phyloP scores from a whole-genome alignment of 1,140 invertebrate genomes.

The Formica exsecta region DNA sequence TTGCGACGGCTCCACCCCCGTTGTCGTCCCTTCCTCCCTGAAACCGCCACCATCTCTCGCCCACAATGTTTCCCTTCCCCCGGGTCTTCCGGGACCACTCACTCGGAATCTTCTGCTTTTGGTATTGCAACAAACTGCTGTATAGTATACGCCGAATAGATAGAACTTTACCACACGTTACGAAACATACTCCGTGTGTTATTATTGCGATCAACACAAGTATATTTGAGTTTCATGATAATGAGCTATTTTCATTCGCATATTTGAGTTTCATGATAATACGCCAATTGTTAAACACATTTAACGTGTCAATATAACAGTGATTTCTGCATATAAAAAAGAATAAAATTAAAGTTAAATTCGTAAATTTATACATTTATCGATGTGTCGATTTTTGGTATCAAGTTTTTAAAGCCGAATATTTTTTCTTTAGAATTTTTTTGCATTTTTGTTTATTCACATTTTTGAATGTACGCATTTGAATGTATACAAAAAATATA shows the following conservation, averaged over 20 bases:
- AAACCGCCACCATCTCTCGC: slow-evolving; percentile 59
- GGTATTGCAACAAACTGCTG: slow-evolving; percentile 14
- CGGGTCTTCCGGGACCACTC: slow-evolving; percentile 23
- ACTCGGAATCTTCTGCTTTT: slow-evolving; percentile 58
- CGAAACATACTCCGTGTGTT: slow-evolving; percentile 29
- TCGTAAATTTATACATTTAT: neutral
- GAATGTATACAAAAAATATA: neutral
- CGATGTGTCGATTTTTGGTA: too few species aligned
- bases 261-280: slow-evolving; percentile 26
- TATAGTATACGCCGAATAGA: slow-evolving; percentile 13
- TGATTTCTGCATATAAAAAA: neutral
- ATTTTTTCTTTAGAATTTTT: neutral
- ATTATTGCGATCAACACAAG: slow-evolving; percentile 19
- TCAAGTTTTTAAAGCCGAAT: neutral
- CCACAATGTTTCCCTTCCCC: slow-evolving; percentile 45
- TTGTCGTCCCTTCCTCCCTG: slow-evolving; percentile 64
- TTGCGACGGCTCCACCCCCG: slow-evolving; percentile 52
- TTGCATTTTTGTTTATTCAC: neutral
- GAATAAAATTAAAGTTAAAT: neutral
- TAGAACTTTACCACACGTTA: slow-evolving; percentile 62
- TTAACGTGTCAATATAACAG: neutral
- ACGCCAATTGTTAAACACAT: slow-evolving; percentile 8
- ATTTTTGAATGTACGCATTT: neutral
- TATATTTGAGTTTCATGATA: slow-evolving; percentile 35
- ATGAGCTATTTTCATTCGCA: neutral